Evolutionary conservation across 1,140 invertebrate species (phyloP), one percentile per base, ranked within the genome.

Genomic region (Hermetia illucens): DNA sequence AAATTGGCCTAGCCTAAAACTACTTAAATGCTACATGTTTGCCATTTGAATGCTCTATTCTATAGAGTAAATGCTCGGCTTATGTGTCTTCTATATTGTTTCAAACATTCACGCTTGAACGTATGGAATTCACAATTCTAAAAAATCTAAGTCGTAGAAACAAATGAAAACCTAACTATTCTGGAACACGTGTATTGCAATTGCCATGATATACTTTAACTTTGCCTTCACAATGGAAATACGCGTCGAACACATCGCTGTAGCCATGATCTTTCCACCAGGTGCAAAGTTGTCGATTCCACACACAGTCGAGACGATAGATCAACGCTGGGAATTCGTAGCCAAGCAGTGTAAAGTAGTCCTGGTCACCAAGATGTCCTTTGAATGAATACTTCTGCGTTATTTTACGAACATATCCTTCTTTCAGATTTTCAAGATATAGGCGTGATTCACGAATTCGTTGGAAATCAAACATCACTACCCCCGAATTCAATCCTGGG

Each of bases 231-330:
- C 86, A 91, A 25, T 66, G 65, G 36, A 77, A 80, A 66, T 87
- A 90, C 40, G 71, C 58, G 44, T 77, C 69, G 55, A 89, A 89
- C 21, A 86, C 70, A 45, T 80, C 71, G 3, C 66, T 63, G 46
- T 89, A 88, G 3, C 82, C 83, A 48, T 83, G 75, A 44, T 78
- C 68, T 44, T 71, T 70, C 85, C 85, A 90, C 83, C 84, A 89
- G 1, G 71, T 74, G 52, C 85, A 89, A 32, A 91, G 58, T 52
- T 90, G 85, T 31, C 82, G 64, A 52, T 91, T 90, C 78, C 85
- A 89, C 6, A 69, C 71, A 60, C 86, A 91, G 32, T 83, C 78
- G 16, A 90, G 54, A 15, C 71, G 70, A 51, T 84, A 75, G 49
- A 90, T 81, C 16, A 87, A 55, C 43, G 82, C 65, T 4, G 78